Percentiles rank a stretch among this genome's conserved stretches.
Conservation (phyloP, 2,113 vertebrate genomes). For the Macrotis lagotis region DNA sequence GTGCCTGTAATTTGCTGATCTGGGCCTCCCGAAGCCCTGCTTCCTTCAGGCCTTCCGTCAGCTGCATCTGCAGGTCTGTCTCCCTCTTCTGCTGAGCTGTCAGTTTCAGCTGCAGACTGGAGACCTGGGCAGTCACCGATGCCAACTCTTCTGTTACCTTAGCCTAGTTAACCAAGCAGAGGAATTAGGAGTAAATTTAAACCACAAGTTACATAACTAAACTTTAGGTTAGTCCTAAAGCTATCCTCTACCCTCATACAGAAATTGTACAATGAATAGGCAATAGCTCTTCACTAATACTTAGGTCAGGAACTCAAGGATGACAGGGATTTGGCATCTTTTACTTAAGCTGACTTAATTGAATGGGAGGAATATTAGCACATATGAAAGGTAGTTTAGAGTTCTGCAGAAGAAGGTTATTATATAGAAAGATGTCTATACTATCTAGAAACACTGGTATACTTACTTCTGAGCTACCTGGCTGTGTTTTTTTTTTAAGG, state of each 20-base stretch:
- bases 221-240: background rate
- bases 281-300: background rate
- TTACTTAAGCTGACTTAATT: background rate
- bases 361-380: background rate
- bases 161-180: constrained; percentile 80
- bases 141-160: constrained; percentile 92
- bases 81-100: constrained; percentile 91
- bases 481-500: too few species aligned
- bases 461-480: background rate
- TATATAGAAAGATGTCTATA: background rate
- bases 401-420: background rate
- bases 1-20: constrained; percentile 83
- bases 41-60: constrained; percentile 86
- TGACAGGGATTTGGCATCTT: background rate
- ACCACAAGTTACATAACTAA: background rate
- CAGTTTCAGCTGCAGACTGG: constrained; percentile 92
- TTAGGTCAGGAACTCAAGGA: background rate
- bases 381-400: background rate
- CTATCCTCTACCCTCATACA: background rate
- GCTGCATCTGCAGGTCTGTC: constrained; percentile 86
- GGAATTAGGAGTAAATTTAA: constrained; percentile 17
- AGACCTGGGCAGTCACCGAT: constrained; percentile 87
- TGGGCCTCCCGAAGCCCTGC: constrained; percentile 80
- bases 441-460: background rate
- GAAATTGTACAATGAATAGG: background rate